These are phyloP conservation scores for Porites lobata DNA, from an alignment of 92 coral and sea anemone genomes.

Conservation along the genomic window DNA sequence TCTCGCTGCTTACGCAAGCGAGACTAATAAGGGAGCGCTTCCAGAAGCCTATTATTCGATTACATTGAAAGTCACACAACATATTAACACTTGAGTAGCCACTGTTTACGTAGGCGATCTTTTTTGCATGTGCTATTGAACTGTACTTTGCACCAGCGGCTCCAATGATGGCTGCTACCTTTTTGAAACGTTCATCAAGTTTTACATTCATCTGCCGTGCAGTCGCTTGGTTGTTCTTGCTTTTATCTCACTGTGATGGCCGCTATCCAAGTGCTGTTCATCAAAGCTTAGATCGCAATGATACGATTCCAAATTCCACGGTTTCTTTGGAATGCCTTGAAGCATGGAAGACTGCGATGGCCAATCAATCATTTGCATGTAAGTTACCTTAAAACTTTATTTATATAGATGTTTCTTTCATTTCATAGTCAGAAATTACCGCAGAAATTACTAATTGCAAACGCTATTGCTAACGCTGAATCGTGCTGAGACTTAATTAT, in stretches of 20 bases:
- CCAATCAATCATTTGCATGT: not conserved
- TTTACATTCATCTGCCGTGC: not conserved
- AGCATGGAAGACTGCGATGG: not conserved
- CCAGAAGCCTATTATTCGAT: no score
- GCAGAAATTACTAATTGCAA: no score
- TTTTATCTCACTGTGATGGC: not conserved
- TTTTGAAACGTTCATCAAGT: not conserved
- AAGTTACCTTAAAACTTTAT: not conserved
- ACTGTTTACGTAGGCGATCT: no score
- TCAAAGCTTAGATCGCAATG: slow-evolving; percentile 8
- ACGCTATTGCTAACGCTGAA: no score
- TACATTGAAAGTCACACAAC: no score
- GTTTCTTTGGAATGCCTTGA: not conserved
- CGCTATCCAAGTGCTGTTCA: slow-evolving; percentile 17
- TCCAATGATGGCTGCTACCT: not conserved
- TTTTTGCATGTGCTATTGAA: no score
- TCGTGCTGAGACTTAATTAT: no score
- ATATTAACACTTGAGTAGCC: no score
- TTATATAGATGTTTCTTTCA: no score
- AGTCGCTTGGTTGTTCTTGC: not conserved
- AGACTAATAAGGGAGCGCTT: no score
- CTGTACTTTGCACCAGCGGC: not conserved
- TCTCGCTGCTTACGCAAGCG: no score
- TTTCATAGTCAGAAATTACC: no score
- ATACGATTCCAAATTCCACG: not conserved